These are phyloP conservation scores for Artibeus lituratus DNA, from an alignment of 2,797 vertebrate genomes.

Conservation along the genomic window DNA sequence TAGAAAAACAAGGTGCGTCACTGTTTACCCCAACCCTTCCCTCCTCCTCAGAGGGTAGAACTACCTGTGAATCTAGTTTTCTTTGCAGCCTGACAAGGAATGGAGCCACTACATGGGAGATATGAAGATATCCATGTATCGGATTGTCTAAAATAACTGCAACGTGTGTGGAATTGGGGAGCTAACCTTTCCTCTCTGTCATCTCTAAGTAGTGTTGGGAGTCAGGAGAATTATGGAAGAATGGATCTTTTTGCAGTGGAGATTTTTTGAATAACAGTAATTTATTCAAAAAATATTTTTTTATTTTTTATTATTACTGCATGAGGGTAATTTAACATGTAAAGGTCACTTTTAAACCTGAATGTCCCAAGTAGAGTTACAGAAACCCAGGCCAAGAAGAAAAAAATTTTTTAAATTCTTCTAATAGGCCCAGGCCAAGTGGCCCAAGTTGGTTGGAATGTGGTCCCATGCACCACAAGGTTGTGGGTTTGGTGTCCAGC, in stretches of 20 bases:
- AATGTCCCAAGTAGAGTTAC: neutral
- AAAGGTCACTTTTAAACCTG: neutral
- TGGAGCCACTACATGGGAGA: neutral
- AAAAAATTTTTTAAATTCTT: neutral
- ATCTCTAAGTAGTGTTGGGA: neutral
- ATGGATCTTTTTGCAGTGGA: neutral
- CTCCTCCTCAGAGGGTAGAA: neutral
- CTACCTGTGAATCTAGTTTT: neutral
- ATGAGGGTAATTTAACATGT: neutral
- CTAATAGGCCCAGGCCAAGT: neutral
- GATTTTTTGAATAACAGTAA: no score
- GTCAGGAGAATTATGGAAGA: neutral
- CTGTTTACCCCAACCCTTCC: neutral
- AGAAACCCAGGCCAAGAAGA: neutral
- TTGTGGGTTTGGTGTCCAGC: no score
- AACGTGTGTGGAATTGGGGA: neutral
- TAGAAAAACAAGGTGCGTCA: neutral
- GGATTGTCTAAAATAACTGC: neutral
- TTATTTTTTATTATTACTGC: neutral
- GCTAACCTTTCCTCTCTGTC: neutral
- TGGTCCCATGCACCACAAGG: neutral
- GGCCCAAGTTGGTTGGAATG: no score
- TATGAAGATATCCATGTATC: neutral
- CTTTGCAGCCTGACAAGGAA: neutral
- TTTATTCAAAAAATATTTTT: no score